Conservation (phyloP, 1,140 invertebrate genomes). For the Chlorops oryzae region DNA sequence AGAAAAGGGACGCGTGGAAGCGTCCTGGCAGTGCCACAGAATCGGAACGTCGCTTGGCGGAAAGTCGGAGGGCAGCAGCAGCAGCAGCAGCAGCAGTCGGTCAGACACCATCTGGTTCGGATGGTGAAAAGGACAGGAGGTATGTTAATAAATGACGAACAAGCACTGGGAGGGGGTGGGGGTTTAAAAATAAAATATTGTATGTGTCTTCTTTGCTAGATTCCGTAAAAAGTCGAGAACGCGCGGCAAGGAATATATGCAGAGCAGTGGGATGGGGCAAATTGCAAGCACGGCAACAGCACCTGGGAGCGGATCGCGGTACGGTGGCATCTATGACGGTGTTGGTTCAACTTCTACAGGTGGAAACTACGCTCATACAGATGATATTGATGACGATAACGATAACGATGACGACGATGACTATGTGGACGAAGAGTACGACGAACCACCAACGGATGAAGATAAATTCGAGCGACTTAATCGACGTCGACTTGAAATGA, state of each 20-base stretch:
- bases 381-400: slow-evolving; percentile 25
- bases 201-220: slow-evolving; percentile 10
- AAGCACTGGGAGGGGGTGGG: no score
- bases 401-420: slow-evolving; percentile 42
- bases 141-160: no score
- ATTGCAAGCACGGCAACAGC: not conserved
- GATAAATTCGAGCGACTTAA: slow-evolving; percentile 44
- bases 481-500: slow-evolving; percentile 41
- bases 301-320: slow-evolving; percentile 4
- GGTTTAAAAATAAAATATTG: no score
- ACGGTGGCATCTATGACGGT: not conserved
- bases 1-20: slow-evolving; percentile 57
- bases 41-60: slow-evolving; percentile 50
- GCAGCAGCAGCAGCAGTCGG: slow-evolving; percentile 26
- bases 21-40: slow-evolving; percentile 58
- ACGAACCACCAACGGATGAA: slow-evolving; percentile 38
- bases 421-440: slow-evolving; percentile 27
- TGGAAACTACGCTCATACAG: slow-evolving; percentile 43
- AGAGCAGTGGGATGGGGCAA: slow-evolving; percentile 12
- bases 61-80: slow-evolving; percentile 42
- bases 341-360: slow-evolving; percentile 16
- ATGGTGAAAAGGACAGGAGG: slow-evolving; percentile 46
- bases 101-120: slow-evolving; percentile 44
- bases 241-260: slow-evolving; percentile 33
- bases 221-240: slow-evolving; percentile 41